Evolutionary conservation across 1,140 invertebrate genomes (phyloP).

Genomic region (Drosophila bocki): DNA sequence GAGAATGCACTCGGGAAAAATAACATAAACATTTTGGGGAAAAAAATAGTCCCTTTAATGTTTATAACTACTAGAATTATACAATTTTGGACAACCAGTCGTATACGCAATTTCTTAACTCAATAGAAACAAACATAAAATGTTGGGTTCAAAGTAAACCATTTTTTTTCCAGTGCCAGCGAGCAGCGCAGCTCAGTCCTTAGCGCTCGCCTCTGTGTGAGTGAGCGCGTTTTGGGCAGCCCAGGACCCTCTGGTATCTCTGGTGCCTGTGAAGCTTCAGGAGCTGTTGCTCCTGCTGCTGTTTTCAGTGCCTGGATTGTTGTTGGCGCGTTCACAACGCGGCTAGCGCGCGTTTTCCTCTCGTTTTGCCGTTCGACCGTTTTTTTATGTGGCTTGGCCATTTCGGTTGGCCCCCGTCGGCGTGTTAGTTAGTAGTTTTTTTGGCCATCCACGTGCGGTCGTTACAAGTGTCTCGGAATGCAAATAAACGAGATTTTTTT

Average conservation of each 20-base stretch:
- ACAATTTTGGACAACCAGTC: not conserved
- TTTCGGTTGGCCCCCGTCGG: conserved; percentile 23
- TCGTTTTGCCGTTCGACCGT: conserved; percentile 32
- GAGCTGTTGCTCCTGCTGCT: conserved; percentile 44
- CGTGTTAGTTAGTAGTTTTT: conserved; percentile 37
- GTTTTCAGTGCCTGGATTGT: conserved; percentile 83
- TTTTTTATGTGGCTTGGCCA: conserved; percentile 39
- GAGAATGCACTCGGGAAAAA: conserved; percentile 5
- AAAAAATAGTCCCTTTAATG: not conserved
- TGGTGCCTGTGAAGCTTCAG: conserved; percentile 15
- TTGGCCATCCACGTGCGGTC: conserved; percentile 61
- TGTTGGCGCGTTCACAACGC: conserved; percentile 77
- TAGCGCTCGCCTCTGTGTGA: conserved; percentile 33
- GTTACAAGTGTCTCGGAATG: conserved; percentile 57
- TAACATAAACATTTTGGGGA: too few species aligned
- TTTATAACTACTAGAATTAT: not conserved
- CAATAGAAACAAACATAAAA: not conserved
- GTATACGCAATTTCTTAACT: not conserved
- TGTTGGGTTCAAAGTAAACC: not conserved
- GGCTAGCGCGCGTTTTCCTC: conserved; percentile 50
- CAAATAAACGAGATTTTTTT: conserved; percentile 56
- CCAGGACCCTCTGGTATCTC: conserved; percentile 50
- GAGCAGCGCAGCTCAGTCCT: conserved; percentile 26
- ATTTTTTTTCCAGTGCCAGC: not conserved
- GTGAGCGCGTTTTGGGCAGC: conserved; percentile 39